Conservation (phyloP, 2,113 vertebrate species). For the Pipra filicauda region DNA sequence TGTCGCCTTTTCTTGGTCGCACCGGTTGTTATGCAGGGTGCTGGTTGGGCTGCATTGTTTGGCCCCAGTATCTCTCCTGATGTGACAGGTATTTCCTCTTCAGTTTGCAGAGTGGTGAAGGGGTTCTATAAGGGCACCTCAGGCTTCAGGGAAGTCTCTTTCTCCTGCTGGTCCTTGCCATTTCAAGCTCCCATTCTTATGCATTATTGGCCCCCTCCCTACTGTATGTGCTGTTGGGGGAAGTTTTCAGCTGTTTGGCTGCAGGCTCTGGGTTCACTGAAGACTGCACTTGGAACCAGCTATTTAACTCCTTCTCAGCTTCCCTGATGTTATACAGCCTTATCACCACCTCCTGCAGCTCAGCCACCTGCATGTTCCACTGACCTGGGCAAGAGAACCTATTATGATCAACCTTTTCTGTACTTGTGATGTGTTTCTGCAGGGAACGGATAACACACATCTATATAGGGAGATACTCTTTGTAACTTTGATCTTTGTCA, state of each 20-base stretch:
- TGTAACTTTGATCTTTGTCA: neutral
- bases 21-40: too few species aligned
- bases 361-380: neutral
- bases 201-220: neutral
- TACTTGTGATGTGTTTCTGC: neutral
- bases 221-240: neutral
- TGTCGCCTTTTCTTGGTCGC: neutral
- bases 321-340: neutral
- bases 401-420: neutral
- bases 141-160: neutral
- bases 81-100: neutral
- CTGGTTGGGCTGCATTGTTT: neutral
- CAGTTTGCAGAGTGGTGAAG: neutral
- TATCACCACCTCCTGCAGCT: neutral
- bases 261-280: neutral
- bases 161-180: neutral
- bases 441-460: neutral
- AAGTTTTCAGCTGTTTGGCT: neutral
- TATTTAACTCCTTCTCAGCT: neutral
- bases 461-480: neutral
- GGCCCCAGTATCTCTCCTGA: neutral
- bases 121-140: neutral
- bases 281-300: neutral
- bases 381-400: constrained; percentile 2
- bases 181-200: neutral